These are phyloP conservation scores for Lerista edwardsae DNA, from an alignment of 2,797 vertebrate species.

Conservation along the genomic window DNA sequence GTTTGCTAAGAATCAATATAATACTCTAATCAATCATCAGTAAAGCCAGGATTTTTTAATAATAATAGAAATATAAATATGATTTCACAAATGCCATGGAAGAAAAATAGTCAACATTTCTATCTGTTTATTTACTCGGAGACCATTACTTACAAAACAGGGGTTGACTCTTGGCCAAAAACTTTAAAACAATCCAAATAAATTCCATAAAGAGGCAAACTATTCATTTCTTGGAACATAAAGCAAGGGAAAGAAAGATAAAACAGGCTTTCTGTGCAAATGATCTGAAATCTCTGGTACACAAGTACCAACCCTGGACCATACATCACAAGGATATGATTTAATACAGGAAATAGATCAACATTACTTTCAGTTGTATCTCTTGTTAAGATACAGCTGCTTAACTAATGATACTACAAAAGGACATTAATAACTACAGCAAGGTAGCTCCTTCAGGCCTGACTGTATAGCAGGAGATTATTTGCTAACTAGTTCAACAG, in stretches of 20 bases:
- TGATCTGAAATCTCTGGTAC: constrained; percentile 54
- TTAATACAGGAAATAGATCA: constrained; percentile 19
- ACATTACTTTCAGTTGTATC: not conserved
- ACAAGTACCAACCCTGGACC: not conserved
- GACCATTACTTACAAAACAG: not conserved
- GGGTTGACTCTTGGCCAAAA: constrained; percentile 24
- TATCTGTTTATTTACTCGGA: not conserved
- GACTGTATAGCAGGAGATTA: constrained; percentile 28
- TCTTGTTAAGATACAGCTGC: not conserved
- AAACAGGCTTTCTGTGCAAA: constrained; percentile 52
- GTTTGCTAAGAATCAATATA: not conserved
- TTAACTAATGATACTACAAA: constrained; percentile 22
- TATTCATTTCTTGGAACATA: constrained; percentile 52
- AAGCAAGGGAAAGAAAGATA: constrained; percentile 52
- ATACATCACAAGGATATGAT: constrained; percentile 40
- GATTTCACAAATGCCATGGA: not conserved
- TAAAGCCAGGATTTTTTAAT: not conserved
- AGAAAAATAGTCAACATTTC: not conserved
- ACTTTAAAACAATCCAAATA: constrained; percentile 21
- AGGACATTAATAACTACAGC: constrained; percentile 12
- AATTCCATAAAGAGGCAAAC: constrained; percentile 46
- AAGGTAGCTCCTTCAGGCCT: constrained; percentile 24
- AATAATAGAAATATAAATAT: not conserved
- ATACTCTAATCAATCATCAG: not conserved
- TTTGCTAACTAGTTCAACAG: constrained; percentile 2